Conservation (phyloP, 2,113 vertebrate species). For the Glaucidium brasilianum region DNA sequence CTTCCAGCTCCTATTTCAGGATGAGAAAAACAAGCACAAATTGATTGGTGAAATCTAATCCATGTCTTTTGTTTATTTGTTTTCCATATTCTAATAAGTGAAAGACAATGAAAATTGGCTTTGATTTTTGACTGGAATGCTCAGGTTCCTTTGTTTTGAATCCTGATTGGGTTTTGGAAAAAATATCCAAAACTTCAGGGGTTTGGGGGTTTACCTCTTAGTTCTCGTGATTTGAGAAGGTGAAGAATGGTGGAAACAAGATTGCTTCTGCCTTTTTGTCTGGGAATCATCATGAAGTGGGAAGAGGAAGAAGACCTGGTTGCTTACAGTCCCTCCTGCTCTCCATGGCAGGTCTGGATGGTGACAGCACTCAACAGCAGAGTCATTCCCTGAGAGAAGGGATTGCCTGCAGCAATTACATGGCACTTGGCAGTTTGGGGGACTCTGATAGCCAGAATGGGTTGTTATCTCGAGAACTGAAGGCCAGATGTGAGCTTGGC, state of each 20-base stretch:
- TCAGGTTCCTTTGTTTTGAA: not conserved
- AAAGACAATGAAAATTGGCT: not conserved
- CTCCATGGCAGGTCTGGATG: not conserved
- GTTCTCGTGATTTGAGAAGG: not conserved
- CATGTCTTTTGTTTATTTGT: not conserved
- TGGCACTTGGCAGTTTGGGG: not conserved
- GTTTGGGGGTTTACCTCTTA: not conserved
- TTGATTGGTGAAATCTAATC: not conserved
- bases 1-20: not conserved
- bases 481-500: not conserved
- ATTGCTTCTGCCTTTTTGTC: not conserved
- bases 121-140: not conserved
- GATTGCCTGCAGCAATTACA: not conserved
- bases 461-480: not conserved
- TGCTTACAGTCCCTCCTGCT: not conserved
- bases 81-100: not conserved
- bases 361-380: fast-evolving
- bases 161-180: not conserved
- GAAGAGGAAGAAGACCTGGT: not conserved
- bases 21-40: not conserved
- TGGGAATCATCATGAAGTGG: not conserved
- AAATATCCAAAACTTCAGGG: not conserved
- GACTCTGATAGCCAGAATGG: not conserved
- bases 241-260: not conserved
- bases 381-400: fast-evolving